Base-by-base conservation (phyloP, 2,113 vertebrate genomes). In the Noturus placidus region DNA sequence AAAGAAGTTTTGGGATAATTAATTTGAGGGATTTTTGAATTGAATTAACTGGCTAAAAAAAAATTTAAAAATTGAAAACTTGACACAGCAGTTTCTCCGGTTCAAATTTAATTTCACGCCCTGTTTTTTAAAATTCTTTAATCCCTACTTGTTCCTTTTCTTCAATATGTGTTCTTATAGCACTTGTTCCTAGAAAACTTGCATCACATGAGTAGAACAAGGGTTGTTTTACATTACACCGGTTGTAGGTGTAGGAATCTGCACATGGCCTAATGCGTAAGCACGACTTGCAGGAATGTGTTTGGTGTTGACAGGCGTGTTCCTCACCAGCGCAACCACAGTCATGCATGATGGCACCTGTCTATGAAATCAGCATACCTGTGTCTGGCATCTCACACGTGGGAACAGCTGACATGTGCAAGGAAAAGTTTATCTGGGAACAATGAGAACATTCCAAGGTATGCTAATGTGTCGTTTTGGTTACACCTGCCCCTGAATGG, bases 401-500 rank as follows among this genome's bases (percentile, higher is more conserved):
- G 70, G n/a, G 81, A 89, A 78, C 80, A 67, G 42, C 59, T 65
- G 54, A 42, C 11, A 19, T 20, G 33, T 67, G 46, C 11, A 2
- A 54, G 15, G 56, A 35, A 9, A 35, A 0, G 22, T 77, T 77
- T 42, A 14, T 33, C 20, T 59, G 11, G 10, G 69, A 50, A 83
- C 86, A 52, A 52, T 52, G 20, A 22, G 33, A 50, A 82, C 4
- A 9, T 72, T 20, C 35, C 11, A 27, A 33, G 33, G 70, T 81
- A 85, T 85, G 83, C 27, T 77, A 77, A 25, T 38, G 50, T 59
- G 52, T 59, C 20, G 19, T 30, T 2, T 79, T 82, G 92, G 91
- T 93, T 72, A 93, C 91, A 91, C 17, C 61, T 78, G 9, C 22
- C 42, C 80, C 14, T 15, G 5, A 61, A 59, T 89, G 91, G 84